Evolutionary conservation across 2,888 invertebrate genomes (phyloP), one percentile per base, ranked within the genome.

Genomic region (Polietes domitor): DNA sequence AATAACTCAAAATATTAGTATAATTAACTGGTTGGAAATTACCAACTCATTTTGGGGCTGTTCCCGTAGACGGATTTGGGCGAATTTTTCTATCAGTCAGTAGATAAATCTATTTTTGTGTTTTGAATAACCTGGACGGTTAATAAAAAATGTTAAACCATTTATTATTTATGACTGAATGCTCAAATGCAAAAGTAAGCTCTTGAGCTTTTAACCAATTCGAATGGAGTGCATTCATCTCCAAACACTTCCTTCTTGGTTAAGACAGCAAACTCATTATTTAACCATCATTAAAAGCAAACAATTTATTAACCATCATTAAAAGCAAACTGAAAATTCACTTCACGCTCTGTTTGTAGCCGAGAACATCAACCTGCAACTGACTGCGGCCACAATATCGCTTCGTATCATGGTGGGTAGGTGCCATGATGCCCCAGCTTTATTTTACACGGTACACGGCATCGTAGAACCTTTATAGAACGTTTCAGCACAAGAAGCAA

Each of bases 251-350:
- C 21, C 12, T n/a, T 2, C 12, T n/a, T 2, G 43, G n/a, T 15
- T 15, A 43, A 61, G 41, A 43, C 37, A 43, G n/a, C 9, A 68
- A 24, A n/a, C n/a, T n/a, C n/a, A n/a, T n/a, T n/a, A n/a, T n/a
- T n/a, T n/a, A n/a, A n/a, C n/a, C n/a, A n/a, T n/a, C n/a, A 43
- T 43, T 43, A 68, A 43, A 21, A 43, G 68, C 41, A 19, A 68
- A 68, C 68, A 68, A 68, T 24, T 68, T 65, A 37, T 41, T 68
- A 21, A 24, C 68, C 68, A 43, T 24, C 68, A 68, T 68, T 68
- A 68, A 68, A 43, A 5, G 21, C 15, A 43, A 68, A 41, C 68
- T 68, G 68, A 5, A 68, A 68, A 68, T 15, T 43, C 15, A 43
- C 58, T 58, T 43, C 43, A 58, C 61, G 58, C 61, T 61, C 43